Evolutionary conservation across 2,888 invertebrate species (phyloP).

Genomic region (Cryptocephalus primarius): DNA sequence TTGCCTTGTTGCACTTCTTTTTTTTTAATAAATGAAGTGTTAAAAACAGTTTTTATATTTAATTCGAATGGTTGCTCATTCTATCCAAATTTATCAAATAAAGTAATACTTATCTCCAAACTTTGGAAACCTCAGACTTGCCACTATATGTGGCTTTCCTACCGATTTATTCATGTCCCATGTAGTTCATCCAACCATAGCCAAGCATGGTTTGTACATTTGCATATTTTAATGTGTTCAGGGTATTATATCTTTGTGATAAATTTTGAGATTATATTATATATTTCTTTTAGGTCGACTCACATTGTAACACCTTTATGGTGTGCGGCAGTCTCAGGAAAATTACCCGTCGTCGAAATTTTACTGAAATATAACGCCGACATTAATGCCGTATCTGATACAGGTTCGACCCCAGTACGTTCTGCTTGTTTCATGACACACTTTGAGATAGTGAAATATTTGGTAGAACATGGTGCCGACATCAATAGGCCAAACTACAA

Average conservation of each 20-base stretch:
- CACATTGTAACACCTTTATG: conserved; percentile 84
- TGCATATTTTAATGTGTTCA: background rate
- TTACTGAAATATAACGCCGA: conserved; percentile 70
- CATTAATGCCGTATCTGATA: conserved; percentile 79
- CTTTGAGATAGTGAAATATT: conserved; percentile 63
- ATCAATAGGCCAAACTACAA: conserved; percentile 76
- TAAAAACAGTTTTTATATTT: too few relatives aligned
- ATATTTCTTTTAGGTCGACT: conserved; percentile 40
- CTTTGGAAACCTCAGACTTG: too few relatives aligned
- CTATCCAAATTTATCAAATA: too few relatives aligned
- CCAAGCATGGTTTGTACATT: too few relatives aligned
- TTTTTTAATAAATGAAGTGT: too few relatives aligned
- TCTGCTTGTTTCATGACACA: conserved; percentile 92
- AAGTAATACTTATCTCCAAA: too few relatives aligned
- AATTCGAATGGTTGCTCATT: too few relatives aligned
- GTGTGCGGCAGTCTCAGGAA: conserved; percentile 85
- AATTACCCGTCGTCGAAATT: conserved; percentile 63
- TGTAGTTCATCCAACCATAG: too few relatives aligned
- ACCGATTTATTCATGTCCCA: too few relatives aligned
- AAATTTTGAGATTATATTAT: background rate
- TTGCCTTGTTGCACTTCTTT: too few relatives aligned
- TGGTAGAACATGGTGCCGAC: conserved; percentile 72
- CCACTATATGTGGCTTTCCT: too few relatives aligned
- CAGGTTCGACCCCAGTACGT: conserved; percentile 80
- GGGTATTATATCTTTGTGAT: background rate